Percentiles rank a stretch among this genome's conserved stretches.
Conservation (phyloP, 2,113 vertebrate species). For the Pygoscelis adeliae region DNA sequence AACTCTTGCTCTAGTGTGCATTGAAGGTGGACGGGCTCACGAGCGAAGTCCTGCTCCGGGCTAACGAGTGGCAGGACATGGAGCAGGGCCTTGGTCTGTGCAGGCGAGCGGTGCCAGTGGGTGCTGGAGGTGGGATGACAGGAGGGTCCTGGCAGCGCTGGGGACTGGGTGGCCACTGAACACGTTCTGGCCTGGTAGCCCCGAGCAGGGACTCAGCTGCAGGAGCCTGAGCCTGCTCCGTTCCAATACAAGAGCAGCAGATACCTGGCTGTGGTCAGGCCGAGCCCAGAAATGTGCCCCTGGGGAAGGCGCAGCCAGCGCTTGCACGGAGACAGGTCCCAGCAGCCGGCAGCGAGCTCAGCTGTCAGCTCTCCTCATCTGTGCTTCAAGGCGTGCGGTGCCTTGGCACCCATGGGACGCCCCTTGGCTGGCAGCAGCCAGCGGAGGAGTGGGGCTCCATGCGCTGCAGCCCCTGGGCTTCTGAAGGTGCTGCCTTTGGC, state of each 20-base stretch:
- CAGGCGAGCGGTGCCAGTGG: fast-evolving
- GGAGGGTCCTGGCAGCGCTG: background rate
- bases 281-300: background rate
- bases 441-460: background rate
- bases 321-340: background rate
- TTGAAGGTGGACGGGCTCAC: fast-evolving
- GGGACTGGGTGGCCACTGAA: background rate
- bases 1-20: background rate
- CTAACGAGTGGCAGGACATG: fast-evolving
- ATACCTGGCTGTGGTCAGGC: background rate
- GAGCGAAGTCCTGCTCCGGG: background rate
- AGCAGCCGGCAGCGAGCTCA: fast-evolving
- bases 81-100: background rate
- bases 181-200: background rate
- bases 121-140: background rate
- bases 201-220: background rate
- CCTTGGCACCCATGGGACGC: background rate
- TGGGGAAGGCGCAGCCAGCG: background rate
- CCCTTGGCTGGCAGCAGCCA: background rate
- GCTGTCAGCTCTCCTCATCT: background rate
- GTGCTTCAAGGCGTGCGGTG: background rate
- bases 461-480: background rate
- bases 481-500: background rate
- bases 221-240: background rate
- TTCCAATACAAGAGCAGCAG: background rate